Evolutionary conservation across 2,888 invertebrate species (phyloP), one percentile per base, ranked within the genome.

Genomic region (Rhabditophanes sp.): DNA sequence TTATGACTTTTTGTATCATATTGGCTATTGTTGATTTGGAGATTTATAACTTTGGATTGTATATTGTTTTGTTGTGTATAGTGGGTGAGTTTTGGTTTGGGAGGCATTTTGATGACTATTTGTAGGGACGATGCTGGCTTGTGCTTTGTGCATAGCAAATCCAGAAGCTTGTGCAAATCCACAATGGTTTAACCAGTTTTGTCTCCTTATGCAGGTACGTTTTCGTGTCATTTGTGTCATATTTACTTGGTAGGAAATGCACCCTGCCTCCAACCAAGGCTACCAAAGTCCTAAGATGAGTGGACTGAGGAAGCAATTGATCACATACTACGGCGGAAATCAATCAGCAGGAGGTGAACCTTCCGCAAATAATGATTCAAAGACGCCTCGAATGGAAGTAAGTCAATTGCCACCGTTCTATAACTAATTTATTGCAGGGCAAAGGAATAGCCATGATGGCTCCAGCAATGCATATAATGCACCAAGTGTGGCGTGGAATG

Each of bases 101-200:
- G 11, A 12, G 3, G 2, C 19, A 4, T n/a, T 29, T n/a, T 15
- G 29, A 6, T n/a, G 19, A 29, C n/a, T 14, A 29, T 18, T 42
- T 46, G 15, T 44, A 58, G 58, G 61, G 22, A 57, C 56, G 7
- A 62, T 62, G 58, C 38, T 62, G 21, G 56, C 59, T 6, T 62
- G 62, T 37, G 62, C 62, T 3, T 41, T 62, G 3, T 62, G 61
- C 35, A 57, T 62, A 35, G 62, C 59, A n/a, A 62, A 62, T 26
- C 62, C 62, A 18, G 48, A 53, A 23, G 55, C 52, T 3, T 62
- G 61, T 36, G 45, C 52, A 31, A 62, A 62, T 39, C 62, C 62
- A 16, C 30, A 33, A 27, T 62, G 62, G 62, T 62, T 55, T 40
- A 56, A 55, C 12, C 50, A 51, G 24, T 57, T 59, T 33, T 59